Evolutionary conservation across 2,113 vertebrate genomes (phyloP).

Genomic region (Amblyornis subalaris): DNA sequence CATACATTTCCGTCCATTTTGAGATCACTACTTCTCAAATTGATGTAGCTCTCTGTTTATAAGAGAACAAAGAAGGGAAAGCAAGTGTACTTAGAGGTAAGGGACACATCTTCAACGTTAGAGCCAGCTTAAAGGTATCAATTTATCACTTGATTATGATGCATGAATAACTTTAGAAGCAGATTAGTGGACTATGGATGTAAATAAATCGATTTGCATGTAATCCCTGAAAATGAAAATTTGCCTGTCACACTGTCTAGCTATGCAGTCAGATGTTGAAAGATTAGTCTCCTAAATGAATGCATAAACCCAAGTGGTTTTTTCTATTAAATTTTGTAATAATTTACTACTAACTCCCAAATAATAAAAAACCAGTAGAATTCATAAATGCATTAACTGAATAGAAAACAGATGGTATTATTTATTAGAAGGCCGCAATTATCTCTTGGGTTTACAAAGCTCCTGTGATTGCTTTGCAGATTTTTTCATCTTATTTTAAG

Average conservation of each 20-base stretch:
- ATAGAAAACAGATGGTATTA: constrained; percentile 15
- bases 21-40: not conserved
- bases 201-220: not conserved
- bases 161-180: not conserved
- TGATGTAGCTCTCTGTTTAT: not conserved
- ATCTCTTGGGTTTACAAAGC: not conserved
- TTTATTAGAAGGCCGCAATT: not conserved
- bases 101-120: not conserved
- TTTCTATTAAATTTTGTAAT: constrained; percentile 5
- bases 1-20: not conserved
- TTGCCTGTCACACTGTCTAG: not conserved
- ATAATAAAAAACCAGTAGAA: not conserved
- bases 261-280: not conserved
- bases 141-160: not conserved
- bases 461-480: not conserved
- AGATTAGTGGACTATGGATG: not conserved
- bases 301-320: not conserved
- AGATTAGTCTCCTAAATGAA: not conserved
- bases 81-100: not conserved
- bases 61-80: not conserved
- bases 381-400: constrained; percentile 10
- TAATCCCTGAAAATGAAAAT: not conserved
- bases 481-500: not conserved
- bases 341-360: not conserved
- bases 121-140: not conserved